phyloP scores from a whole-genome alignment of 2,113 vertebrate species.

The Struthidea cinerea region DNA sequence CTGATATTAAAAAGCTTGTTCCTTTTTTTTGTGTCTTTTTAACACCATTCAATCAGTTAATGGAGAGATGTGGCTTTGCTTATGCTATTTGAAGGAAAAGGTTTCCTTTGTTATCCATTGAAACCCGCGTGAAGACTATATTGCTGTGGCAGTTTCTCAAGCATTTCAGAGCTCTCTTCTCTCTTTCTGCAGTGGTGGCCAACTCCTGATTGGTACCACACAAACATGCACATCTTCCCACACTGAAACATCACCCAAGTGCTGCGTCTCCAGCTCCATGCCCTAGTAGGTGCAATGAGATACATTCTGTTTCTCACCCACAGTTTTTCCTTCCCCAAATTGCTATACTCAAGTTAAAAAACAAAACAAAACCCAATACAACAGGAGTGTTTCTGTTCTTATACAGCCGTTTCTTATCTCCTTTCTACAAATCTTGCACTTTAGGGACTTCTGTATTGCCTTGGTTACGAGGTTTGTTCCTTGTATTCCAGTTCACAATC shows the following conservation, averaged over 20 bases:
- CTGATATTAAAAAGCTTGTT: neutral
- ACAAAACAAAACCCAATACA: neutral
- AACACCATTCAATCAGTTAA: neutral
- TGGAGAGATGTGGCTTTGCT: neutral
- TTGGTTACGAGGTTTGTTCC: neutral
- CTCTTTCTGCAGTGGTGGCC: neutral
- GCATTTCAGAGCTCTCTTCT: neutral
- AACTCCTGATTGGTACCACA: neutral
- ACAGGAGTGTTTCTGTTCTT: neutral
- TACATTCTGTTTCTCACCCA: neutral
- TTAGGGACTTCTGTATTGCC: neutral
- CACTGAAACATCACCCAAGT: neutral
- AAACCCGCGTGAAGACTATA: neutral
- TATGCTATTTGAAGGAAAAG: neutral
- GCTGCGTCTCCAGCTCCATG: rapidly evolving
- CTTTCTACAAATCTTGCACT: neutral
- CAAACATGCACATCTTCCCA: neutral
- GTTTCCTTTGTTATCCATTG: neutral
- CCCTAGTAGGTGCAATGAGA: neutral
- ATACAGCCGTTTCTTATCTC: neutral
- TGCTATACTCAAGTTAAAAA: neutral
- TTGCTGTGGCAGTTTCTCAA: neutral
- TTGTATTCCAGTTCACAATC: neutral
- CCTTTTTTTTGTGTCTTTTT: neutral
- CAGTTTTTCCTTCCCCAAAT: neutral